Conservation (phyloP, 2,888 invertebrate genomes). For the Drosophila tanythrix region DNA sequence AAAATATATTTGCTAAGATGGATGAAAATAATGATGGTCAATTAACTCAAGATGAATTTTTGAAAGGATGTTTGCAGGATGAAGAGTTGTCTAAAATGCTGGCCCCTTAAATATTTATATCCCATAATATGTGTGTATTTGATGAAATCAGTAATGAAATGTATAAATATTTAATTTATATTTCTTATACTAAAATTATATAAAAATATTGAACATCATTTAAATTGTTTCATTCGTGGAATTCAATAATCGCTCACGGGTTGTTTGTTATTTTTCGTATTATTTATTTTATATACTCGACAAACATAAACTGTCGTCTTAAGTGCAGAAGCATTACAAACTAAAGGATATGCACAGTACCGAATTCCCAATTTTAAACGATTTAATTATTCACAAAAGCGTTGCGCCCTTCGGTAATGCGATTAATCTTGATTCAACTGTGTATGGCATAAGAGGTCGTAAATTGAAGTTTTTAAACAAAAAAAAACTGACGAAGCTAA, state of each 20-base stretch:
- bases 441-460: background rate
- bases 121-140: slow-evolving; percentile 80
- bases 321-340: background rate
- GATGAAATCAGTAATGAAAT: slow-evolving; percentile 82
- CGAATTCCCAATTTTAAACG: background rate
- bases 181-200: slow-evolving; percentile 81
- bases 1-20: slow-evolving; percentile 99
- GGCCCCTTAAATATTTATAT: slow-evolving; percentile 90
- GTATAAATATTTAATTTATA: slow-evolving; percentile 83
- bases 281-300: background rate
- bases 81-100: slow-evolving; percentile 97
- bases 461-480: background rate
- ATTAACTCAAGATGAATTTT: slow-evolving; percentile 98
- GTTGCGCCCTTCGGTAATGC: background rate
- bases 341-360: background rate
- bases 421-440: background rate
- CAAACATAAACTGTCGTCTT: background rate
- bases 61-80: slow-evolving; percentile 98
- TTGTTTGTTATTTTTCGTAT: background rate
- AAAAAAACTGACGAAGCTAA: background rate
- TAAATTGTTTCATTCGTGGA: slow-evolving; percentile 36
- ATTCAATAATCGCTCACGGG: background rate
- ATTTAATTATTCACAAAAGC: background rate
- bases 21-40: slow-evolving; percentile 99
- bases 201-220: slow-evolving; percentile 68